These are phyloP conservation scores for Drosophila navojoa DNA, from an alignment of 1,140 invertebrate species.

Conservation along the genomic window DNA sequence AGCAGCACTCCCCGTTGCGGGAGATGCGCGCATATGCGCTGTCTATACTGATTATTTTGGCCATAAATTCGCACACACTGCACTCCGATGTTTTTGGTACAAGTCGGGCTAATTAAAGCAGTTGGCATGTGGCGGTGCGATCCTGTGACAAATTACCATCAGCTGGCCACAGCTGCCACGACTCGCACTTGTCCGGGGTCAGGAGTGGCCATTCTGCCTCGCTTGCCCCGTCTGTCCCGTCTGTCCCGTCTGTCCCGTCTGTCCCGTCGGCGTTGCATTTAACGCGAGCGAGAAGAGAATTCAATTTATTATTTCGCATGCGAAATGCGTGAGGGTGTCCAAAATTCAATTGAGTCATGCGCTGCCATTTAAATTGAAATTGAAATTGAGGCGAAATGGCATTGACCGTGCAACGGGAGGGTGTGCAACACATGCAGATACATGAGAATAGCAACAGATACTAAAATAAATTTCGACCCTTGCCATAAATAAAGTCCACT, in stretches of 20 bases:
- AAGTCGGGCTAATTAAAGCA: conserved; percentile 62
- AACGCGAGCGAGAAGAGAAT: conserved; percentile 26
- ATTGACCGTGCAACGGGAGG: conserved; percentile 4
- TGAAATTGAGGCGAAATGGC: conserved; percentile 33
- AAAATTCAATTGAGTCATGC: conserved; percentile 69
- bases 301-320: conserved; percentile 63
- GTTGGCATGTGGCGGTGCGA: conserved; percentile 6
- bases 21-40: conserved; percentile 36
- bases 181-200: conserved; percentile 64
- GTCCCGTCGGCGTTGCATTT: conserved; percentile 45
- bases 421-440: conserved; percentile 12
- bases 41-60: conserved; percentile 27
- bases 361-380: conserved; percentile 62
- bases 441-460: conserved; percentile 3
- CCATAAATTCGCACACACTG: conserved; percentile 37
- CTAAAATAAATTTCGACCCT: conserved; percentile 20
- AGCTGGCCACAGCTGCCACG: conserved; percentile 61
- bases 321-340: conserved; percentile 36
- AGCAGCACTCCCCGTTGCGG: background rate
- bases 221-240: too few relatives aligned
- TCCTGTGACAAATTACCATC: conserved; percentile 77
- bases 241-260: too few relatives aligned
- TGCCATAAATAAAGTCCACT: conserved; percentile 34
- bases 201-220: conserved; percentile 34
- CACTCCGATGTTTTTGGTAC: conserved; percentile 38